Base-by-base conservation (phyloP, 2,113 vertebrate species). In the Leptobrachium ailaonicum region DNA sequence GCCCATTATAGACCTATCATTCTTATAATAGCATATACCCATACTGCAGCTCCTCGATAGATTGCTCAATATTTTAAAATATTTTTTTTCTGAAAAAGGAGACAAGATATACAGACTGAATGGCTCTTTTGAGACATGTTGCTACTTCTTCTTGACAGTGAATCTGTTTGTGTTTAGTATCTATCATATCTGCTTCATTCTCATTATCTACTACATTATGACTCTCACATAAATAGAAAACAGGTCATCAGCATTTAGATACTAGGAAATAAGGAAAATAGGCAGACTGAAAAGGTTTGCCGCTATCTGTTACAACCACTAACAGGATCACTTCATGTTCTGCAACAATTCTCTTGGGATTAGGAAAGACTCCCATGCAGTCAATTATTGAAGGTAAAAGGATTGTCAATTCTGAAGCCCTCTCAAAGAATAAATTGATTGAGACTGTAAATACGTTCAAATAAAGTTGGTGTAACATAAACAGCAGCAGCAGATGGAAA, bases 381-480 rank as follows among this genome's bases (percentile, higher is more conserved):
- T 71, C 66, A 77, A 77, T 69, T 77, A 69, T 41, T 42, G 2
- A 56, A 76, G 64, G 75, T 20, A 44, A 78, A 62, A 71, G 6
- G 7, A 78, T 41, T 78, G 44, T 71, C 56, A 79, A 63, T 71
- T 62, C 76, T 62, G 12, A 71, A 63, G 77, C 41, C 44, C 58
- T 72, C 45, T 42, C 58, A 42, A 32, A 54, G 60, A 64, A 41
- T 64, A 79, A 60, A 79, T 64, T 66, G 58, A 50, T 45, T 64
- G 32, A 66, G 43, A 45, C 41, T 64, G 58, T 64, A 79, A 79
- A 71, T 63, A 54, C 62, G 44, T 71, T 54, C 20, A 71, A 50
- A 71, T 79, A 64, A 71, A 79, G 77, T 71, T 69, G 43, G 58
- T 71, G 13, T 64, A 71, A 72, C 44, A 70, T 50, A 71, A 71